Percentiles rank a stretch among this genome's conserved stretches.
These are phyloP conservation scores for Campopleginae sp. DNA, from an alignment of 2,888 invertebrate genomes.

Conservation along the genomic window DNA sequence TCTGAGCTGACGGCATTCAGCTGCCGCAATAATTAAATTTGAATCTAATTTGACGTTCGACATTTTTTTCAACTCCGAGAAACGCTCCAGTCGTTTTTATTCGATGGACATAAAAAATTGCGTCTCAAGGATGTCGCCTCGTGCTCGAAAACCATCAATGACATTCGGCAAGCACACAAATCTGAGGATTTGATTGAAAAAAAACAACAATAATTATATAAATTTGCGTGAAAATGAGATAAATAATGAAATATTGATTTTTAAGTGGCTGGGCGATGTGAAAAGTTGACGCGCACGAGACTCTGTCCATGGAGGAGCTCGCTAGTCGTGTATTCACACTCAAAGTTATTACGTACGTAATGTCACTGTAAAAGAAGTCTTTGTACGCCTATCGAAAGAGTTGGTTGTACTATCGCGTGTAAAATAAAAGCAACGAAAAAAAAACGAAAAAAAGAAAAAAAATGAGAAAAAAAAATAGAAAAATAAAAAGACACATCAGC, in stretches of 20 bases:
- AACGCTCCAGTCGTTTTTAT: no score
- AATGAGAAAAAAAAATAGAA: constrained; percentile 18
- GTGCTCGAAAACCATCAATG: no score
- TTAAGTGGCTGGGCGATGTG: background rate
- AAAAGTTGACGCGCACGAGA: constrained; percentile 68
- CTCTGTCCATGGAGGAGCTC: constrained; percentile 56
- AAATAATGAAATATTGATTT: background rate
- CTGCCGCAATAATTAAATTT: background rate
- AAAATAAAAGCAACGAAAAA: background rate
- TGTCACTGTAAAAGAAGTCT: constrained; percentile 76
- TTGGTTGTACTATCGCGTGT: constrained; percentile 41
- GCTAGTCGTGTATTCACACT: constrained; percentile 63
- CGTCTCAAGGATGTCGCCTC: no score
- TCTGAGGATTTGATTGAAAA: background rate
- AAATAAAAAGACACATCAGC: constrained; percentile 66
- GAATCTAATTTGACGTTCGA: constrained; percentile 9
- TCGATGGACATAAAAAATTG: no score
- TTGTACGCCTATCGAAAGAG: constrained; percentile 73
- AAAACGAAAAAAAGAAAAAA: background rate
- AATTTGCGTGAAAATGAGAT: background rate
- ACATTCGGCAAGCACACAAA: no score
- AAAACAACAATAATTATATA: background rate
- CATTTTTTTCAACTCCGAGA: background rate
- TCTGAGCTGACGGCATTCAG: background rate
- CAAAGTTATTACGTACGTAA: constrained; percentile 74